Evolutionary conservation across 2,888 invertebrate species (phyloP).

Genomic region (Seira ritae): DNA sequence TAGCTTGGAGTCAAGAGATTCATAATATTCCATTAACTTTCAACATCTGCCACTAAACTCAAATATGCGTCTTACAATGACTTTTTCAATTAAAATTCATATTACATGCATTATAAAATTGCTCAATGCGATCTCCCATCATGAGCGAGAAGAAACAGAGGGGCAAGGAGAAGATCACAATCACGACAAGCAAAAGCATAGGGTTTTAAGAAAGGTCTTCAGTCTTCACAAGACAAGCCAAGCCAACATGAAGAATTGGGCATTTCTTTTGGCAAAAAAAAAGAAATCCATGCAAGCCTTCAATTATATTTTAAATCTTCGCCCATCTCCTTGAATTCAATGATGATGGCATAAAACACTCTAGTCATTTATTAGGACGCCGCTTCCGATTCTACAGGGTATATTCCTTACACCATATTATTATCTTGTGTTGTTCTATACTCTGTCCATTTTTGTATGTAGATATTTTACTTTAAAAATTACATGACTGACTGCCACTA

Average conservation of each 20-base stretch:
- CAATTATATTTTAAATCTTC: slow-evolving; percentile 5
- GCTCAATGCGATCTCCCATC: not conserved
- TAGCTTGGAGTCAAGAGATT: not conserved
- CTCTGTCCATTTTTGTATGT: not conserved
- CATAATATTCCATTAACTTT: not conserved
- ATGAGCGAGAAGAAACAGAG: not conserved
- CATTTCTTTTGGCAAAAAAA: no score
- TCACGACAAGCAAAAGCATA: slow-evolving; percentile 4
- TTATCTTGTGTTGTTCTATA: not conserved
- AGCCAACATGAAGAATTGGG: no score
- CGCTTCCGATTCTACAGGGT: slow-evolving; percentile 14
- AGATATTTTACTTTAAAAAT: not conserved
- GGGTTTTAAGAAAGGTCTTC: not conserved
- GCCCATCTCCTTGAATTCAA: not conserved
- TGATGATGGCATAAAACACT: slow-evolving; percentile 8
- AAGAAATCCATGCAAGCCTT: not conserved
- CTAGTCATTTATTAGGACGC: slow-evolving; percentile 2
- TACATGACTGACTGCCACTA: not conserved
- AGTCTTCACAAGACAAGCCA: not conserved
- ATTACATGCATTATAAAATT: not conserved
- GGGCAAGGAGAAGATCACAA: not conserved
- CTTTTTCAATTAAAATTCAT: slow-evolving; percentile 10
- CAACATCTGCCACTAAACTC: not conserved
- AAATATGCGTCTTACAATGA: not conserved
- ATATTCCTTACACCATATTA: not conserved